Evolutionary conservation across 2,888 invertebrate genomes (phyloP).

Genomic region (Leptinotarsa peninsularis): DNA sequence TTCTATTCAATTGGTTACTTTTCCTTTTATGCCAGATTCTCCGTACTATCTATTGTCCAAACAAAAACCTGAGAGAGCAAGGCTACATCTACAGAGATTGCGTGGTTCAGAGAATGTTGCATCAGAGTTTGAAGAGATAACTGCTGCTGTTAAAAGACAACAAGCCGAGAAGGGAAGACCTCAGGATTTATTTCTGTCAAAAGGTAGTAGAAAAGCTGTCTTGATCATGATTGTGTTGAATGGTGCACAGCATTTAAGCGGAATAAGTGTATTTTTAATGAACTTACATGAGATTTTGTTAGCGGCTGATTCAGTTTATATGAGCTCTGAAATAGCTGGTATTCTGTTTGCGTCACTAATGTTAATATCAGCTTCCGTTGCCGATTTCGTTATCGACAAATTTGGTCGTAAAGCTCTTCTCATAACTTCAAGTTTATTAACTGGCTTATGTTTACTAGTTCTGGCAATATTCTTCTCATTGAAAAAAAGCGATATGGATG

Average conservation of each 20-base stretch:
- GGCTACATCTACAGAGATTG: slow-evolving; percentile 40
- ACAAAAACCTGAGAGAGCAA: slow-evolving; percentile 20
- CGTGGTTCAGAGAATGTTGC: slow-evolving; percentile 55
- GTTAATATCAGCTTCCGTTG: slow-evolving; percentile 58
- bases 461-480: slow-evolving; percentile 60
- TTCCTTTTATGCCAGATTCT: slow-evolving; percentile 58
- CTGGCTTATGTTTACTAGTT: slow-evolving; percentile 57
- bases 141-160: slow-evolving; percentile 60
- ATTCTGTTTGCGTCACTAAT: slow-evolving; percentile 61
- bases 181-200: slow-evolving; percentile 56
- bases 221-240: slow-evolving; percentile 62
- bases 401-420: slow-evolving; percentile 61
- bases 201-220: slow-evolving; percentile 51
- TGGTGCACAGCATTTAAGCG: slow-evolving; percentile 62
- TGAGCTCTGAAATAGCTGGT: slow-evolving; percentile 53
- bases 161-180: slow-evolving; percentile 60
- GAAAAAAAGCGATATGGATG: slow-evolving; percentile 49
- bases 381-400: slow-evolving; percentile 59
- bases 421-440: slow-evolving; percentile 57
- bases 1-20: slow-evolving; percentile 58
- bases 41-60: slow-evolving; percentile 61
- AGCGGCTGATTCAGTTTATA: slow-evolving; percentile 55
- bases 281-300: too few species aligned
- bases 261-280: slow-evolving; percentile 64
- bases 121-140: slow-evolving; percentile 60